These are phyloP conservation scores for Eledone cirrhosa DNA, from an alignment of 2,888 invertebrate genomes.

Conservation along the genomic window DNA sequence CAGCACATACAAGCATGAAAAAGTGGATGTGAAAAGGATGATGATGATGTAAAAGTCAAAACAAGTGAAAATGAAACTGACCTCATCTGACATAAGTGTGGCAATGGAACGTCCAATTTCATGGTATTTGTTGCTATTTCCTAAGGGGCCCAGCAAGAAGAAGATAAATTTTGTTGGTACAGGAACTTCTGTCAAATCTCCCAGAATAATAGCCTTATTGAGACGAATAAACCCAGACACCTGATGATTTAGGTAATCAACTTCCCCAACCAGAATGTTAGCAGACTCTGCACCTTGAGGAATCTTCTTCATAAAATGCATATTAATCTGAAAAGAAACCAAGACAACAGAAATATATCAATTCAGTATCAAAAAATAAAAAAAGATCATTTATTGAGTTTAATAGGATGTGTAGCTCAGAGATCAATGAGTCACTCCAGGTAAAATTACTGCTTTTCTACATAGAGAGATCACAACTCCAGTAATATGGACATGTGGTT, in stretches of 20 bases:
- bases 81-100: slow-evolving; percentile 79
- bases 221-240: slow-evolving; percentile 93
- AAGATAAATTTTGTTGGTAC: slow-evolving; percentile 84
- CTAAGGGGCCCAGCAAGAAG: slow-evolving; percentile 84
- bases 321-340: slow-evolving; percentile 47
- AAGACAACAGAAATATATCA: background rate
- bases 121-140: slow-evolving; percentile 74
- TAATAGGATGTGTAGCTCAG: too few relatives aligned
- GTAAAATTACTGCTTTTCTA: too few relatives aligned
- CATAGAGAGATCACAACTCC: too few relatives aligned
- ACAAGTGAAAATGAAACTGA: slow-evolving; percentile 34
- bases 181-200: slow-evolving; percentile 95
- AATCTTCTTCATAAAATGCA: slow-evolving; percentile 78
- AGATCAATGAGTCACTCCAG: too few relatives aligned
- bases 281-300: slow-evolving; percentile 98
- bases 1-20: too few relatives aligned
- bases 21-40: too few relatives aligned
- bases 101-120: slow-evolving; percentile 96
- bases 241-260: slow-evolving; percentile 93
- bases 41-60: too few relatives aligned
- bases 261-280: slow-evolving; percentile 97
- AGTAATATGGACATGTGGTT: too few relatives aligned
- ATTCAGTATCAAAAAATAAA: too few relatives aligned
- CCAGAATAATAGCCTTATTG: slow-evolving; percentile 86
- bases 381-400: too few relatives aligned